These are phyloP conservation scores for Stegana nigrithorax DNA, from an alignment of 2,888 invertebrate genomes.

Conservation along the genomic window DNA sequence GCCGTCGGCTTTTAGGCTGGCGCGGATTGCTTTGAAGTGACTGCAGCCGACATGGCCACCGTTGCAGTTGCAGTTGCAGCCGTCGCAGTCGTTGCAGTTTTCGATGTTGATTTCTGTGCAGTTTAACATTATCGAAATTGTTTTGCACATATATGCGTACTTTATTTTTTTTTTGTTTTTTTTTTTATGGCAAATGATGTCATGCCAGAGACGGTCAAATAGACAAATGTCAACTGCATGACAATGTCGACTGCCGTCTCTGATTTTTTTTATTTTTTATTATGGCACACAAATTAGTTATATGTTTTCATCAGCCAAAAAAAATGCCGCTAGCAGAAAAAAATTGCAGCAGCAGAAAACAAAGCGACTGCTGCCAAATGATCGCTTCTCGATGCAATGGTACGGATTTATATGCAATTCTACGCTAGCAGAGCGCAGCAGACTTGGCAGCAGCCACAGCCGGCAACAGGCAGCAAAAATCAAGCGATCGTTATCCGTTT, in stretches of 20 bases:
- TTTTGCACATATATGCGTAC: too few species aligned
- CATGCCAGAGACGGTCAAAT: slow-evolving; percentile 1
- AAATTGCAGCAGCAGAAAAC: too few species aligned
- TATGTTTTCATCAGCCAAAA: neutral
- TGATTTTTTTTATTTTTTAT: neutral
- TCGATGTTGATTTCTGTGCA: too few species aligned
- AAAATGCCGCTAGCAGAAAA: too few species aligned
- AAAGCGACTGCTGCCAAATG: too few species aligned
- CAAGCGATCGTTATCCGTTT: slow-evolving; percentile 17
- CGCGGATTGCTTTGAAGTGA: too few species aligned
- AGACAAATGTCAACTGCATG: slow-evolving; percentile 5
- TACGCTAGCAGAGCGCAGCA: too few species aligned
- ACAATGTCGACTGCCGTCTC: neutral
- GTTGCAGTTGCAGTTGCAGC: neutral
- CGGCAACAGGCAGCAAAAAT: neutral
- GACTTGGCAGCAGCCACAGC: neutral
- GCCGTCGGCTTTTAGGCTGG: slow-evolving; percentile 12
- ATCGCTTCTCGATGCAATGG: too few species aligned
- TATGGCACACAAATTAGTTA: slow-evolving; percentile 14
- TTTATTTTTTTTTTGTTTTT: too few species aligned
- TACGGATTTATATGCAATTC: too few species aligned
- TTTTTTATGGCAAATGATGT: slow-evolving; percentile 13
- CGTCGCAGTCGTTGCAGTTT: too few species aligned
- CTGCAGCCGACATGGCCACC: neutral
- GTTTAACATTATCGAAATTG: neutral